Evolutionary conservation across 2,888 invertebrate species (phyloP), one percentile per base, ranked within the genome.

Genomic region (Amphimallon solstitiale): DNA sequence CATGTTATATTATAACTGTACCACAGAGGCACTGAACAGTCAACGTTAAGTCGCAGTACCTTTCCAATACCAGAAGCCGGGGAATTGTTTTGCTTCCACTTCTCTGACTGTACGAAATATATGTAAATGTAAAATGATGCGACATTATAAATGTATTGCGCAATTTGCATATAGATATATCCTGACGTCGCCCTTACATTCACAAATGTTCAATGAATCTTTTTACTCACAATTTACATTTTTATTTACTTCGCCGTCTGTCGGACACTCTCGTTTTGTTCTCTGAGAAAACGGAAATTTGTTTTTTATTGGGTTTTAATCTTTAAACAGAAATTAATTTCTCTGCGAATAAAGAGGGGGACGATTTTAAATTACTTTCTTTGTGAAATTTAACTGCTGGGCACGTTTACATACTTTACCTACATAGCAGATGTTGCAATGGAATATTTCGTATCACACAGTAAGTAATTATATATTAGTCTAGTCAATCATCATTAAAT

Each of bases 131-230:
- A 21, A 48, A 46, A 65, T 61, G 60, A 65, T 61, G 60, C 60
- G 37, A 65, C 65, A 65, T 65, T 65, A 65, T 60, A 65, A 65
- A 65, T 65, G 65, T 65, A 65, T 65, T 60, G 65, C 61, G 29
- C 60, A 40, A 65, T 65, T 65, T 65, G 40, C 65, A 65, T 65
- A 60, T 38, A 65, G 65, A 65, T 60, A 60, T 65, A 35, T 35
- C 49, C 29, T 37, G 64, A 46, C 46, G 54, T 64, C 9, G 43
- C 7, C 45, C 14, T 19, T 9, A 34, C 37, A 49, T 59, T 34
- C 37, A 10, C 54, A 37, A 54, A 59, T 51, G 65, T 43, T 65
- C 65, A 51, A 40, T 61, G 65, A 61, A 65, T 65, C 65, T 51
- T 65, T 65, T 65, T 61, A 49, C 51, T 40, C 40, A 51, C 60